Conservation (phyloP, 92 coral and sea anemone genomes). For the Blastomussa wellsi region DNA sequence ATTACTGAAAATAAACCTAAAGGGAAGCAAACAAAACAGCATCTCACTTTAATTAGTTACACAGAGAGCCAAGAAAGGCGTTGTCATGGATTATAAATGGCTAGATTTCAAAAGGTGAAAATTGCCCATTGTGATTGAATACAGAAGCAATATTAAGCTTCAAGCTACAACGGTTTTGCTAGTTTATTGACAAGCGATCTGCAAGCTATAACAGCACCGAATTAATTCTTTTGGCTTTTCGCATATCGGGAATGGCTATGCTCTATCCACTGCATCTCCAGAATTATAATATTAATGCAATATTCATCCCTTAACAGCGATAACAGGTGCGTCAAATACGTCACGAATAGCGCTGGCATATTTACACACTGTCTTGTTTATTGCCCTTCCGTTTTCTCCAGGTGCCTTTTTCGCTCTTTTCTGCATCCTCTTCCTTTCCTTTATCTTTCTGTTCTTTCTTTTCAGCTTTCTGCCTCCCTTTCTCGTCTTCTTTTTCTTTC, state of each 20-base stretch:
- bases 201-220: background rate
- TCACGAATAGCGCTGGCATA: background rate
- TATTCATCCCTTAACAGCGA: background rate
- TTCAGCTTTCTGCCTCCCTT: conserved; percentile 39
- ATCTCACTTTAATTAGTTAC: background rate
- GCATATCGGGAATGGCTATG: background rate
- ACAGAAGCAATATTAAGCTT: background rate
- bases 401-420: conserved; percentile 27
- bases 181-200: background rate
- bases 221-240: background rate
- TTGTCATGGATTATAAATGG: background rate
- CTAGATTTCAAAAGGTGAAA: background rate
- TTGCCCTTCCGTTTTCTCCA: conserved; percentile 33
- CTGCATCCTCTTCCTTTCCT: conserved; percentile 36
- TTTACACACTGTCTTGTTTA: conserved; percentile 12
- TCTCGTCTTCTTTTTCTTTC: conserved; percentile 46
- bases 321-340: background rate
- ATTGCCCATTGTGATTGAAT: background rate
- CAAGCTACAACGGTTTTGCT: background rate
- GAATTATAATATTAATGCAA: too few relatives aligned
- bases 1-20: background rate
- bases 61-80: background rate
- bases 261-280: background rate
- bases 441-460: conserved; percentile 46
- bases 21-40: background rate